phyloP scores from a whole-genome alignment of 2,797 vertebrate species.

The Falco naumanni region DNA sequence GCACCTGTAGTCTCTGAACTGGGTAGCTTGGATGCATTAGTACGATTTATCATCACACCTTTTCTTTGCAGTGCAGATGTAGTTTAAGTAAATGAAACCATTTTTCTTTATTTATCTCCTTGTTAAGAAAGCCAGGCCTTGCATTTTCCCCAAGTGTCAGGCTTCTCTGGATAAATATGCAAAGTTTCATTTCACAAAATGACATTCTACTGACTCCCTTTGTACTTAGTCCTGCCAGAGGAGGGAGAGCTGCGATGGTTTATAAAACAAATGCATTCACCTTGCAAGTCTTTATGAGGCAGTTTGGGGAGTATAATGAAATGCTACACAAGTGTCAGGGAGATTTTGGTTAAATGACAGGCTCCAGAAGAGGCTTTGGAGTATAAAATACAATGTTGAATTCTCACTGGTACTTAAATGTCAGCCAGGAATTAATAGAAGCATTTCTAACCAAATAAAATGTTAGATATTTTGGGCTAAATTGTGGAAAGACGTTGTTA shows the following conservation, averaged over 20 bases:
- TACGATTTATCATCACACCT: background rate
- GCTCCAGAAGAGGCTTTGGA: background rate
- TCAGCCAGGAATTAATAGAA: background rate
- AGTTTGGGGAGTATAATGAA: background rate
- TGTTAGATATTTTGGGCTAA: background rate
- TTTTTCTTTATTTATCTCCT: constrained; percentile 50
- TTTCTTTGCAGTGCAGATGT: constrained; percentile 1
- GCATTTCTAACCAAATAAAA: background rate
- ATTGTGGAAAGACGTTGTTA: background rate
- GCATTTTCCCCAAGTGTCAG: background rate
- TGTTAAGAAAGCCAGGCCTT: constrained; percentile 36
- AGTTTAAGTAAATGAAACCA: constrained; percentile 44
- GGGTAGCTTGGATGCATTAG: background rate
- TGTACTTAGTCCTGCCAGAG: background rate
- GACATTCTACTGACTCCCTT: background rate
- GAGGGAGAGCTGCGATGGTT: constrained; percentile 13
- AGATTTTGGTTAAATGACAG: background rate
- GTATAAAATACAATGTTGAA: background rate
- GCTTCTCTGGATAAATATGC: constrained; percentile 37
- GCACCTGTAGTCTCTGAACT: background rate
- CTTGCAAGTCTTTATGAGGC: constrained; percentile 1
- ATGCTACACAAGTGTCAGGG: background rate
- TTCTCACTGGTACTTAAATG: background rate
- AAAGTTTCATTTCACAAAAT: background rate
- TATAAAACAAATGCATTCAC: background rate